phyloP scores from a whole-genome alignment of 2,113 vertebrate genomes.

The Galemys pyrenaicus region DNA sequence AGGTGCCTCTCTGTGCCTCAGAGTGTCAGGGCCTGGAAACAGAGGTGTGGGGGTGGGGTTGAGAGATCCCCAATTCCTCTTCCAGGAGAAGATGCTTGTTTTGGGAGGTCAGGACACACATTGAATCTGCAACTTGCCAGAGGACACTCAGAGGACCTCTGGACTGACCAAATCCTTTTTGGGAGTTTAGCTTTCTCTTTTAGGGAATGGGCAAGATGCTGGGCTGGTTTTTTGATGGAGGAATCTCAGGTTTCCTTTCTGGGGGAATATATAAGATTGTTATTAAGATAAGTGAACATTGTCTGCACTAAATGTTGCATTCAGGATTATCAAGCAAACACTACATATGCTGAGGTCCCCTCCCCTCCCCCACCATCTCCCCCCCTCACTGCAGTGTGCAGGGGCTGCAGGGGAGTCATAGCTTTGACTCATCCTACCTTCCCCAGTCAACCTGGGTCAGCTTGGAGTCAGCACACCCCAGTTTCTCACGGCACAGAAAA shows the following conservation, averaged over 20 bases:
- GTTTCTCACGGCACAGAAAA: too few species aligned
- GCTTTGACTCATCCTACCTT: too few species aligned
- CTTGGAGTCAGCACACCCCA: too few species aligned
- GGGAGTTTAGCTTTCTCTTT: not conserved
- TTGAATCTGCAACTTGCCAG: too few species aligned
- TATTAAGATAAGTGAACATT: not conserved
- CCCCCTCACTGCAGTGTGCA: not conserved
- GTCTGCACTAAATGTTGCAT: not conserved
- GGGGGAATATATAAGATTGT: fast-evolving
- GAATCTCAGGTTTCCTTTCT: not conserved
- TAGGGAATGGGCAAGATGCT: not conserved
- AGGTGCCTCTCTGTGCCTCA: not conserved
- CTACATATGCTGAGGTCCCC: not conserved
- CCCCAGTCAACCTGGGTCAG: too few species aligned
- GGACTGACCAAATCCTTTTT: not conserved
- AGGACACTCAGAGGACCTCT: not conserved
- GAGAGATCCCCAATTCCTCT: not conserved
- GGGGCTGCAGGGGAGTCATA: not conserved
- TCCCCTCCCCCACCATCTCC: not conserved
- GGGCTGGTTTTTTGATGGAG: not conserved
- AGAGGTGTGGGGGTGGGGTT: not conserved
- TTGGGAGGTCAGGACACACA: too few species aligned
- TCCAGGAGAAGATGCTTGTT: not conserved
- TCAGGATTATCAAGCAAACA: not conserved
- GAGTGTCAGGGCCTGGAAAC: not conserved